These are phyloP conservation scores for Alauda arvensis DNA, from an alignment of 2,797 vertebrate genomes.

Conservation along the genomic window DNA sequence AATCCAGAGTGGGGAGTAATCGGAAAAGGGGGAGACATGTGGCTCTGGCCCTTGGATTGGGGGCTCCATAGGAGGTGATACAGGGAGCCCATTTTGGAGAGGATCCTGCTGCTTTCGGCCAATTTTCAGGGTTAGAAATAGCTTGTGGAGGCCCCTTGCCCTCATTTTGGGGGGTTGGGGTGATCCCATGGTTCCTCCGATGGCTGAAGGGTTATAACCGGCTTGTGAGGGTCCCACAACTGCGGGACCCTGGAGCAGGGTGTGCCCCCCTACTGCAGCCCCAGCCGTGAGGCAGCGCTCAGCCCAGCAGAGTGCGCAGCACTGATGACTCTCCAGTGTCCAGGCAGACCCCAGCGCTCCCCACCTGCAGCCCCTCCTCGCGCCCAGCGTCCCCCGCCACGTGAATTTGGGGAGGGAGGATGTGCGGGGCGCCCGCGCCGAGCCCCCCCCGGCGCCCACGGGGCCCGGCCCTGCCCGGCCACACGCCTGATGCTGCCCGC, in stretches of 20 bases:
- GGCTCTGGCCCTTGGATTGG: neutral
- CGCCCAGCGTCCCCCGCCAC: neutral
- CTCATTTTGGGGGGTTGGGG: neutral
- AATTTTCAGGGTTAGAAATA: neutral
- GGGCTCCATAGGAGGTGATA: neutral
- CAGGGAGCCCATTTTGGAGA: neutral
- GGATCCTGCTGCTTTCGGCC: neutral
- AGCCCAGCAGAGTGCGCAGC: fast-evolving
- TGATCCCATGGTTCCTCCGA: neutral
- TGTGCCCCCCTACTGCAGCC: neutral
- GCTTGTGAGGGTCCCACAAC: too few species aligned
- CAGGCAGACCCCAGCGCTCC: neutral
- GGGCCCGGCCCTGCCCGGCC: neutral
- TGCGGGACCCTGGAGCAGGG: neutral
- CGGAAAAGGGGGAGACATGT: neutral
- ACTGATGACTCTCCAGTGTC: neutral
- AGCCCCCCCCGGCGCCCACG: neutral
- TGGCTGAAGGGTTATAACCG: too few species aligned
- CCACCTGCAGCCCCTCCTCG: too few species aligned
- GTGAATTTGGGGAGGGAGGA: neutral
- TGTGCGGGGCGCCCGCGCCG: too few species aligned
- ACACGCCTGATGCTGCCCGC: neutral
- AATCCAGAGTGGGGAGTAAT: neutral
- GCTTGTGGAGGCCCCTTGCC: neutral
- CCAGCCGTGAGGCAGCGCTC: neutral